These are phyloP conservation scores for Drosophila percnosoma DNA, from an alignment of 2,888 invertebrate species.

Conservation along the genomic window DNA sequence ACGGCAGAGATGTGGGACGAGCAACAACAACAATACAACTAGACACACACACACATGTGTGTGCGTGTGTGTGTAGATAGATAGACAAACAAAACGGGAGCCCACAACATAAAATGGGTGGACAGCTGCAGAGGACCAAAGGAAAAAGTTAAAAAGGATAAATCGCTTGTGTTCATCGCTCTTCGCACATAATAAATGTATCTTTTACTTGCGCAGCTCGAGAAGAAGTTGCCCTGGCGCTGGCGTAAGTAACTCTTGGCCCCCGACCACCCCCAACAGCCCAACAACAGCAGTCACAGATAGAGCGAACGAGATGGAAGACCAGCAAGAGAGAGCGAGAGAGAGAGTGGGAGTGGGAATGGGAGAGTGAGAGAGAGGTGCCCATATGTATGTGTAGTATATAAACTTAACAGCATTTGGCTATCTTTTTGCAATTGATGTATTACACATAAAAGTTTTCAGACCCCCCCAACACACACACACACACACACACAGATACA, in stretches of 20 bases:
- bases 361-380: constrained; percentile 7
- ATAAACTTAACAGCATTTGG: constrained; percentile 81
- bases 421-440: constrained; percentile 84
- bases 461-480: constrained; percentile 41
- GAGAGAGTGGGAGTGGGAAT: background rate
- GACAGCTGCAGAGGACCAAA: constrained; percentile 49
- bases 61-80: constrained; percentile 1
- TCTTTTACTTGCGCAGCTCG: constrained; percentile 79
- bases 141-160: constrained; percentile 82
- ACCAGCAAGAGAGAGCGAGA: background rate
- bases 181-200: constrained; percentile 83
- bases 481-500: constrained; percentile 14
- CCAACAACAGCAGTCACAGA: constrained; percentile 19
- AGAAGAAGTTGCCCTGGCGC: constrained; percentile 52
- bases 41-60: constrained; percentile 1
- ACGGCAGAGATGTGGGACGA: constrained; percentile 68
- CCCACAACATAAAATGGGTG: constrained; percentile 46
- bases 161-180: constrained; percentile 83
- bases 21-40: constrained; percentile 24
- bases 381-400: constrained; percentile 64
- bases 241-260: constrained; percentile 72
- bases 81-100: constrained; percentile 37
- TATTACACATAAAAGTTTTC: constrained; percentile 82
- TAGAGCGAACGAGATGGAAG: constrained; percentile 11
- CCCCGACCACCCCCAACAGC: constrained; percentile 41